Evolutionary conservation across 1,140 invertebrate genomes (phyloP), one percentile per base, ranked within the genome.

Genomic region (Wasmannia auropunctata): DNA sequence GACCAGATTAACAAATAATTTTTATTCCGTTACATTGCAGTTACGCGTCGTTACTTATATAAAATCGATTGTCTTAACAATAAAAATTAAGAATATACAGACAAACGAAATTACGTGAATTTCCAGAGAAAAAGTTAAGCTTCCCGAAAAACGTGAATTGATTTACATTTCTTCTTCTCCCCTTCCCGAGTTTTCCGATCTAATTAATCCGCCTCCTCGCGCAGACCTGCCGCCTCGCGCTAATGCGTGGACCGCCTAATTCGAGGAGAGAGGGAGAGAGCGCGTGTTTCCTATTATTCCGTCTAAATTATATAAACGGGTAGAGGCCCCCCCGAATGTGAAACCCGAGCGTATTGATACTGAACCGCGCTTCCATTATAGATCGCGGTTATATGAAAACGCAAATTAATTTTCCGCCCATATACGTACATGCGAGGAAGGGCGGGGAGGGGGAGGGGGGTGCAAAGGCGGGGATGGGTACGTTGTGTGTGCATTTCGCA

Each of bases 331-430:
- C 22, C 19, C 60, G 76, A 65, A 65, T 46, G 63, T 37, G 60
- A 67, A 79, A 79, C n/a, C 43, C 60, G 60, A 67, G 40, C 60
- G 76, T 79, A 81, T 58, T 37, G 43, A 60, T 74, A 60, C 25
- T 14, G 34, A 16, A 56, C 63, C 77, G 63, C 79, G 79, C 65
- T 81, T 81, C 51, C 79, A 72, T 81, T 81, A 81, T 58, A 56
- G 79, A 81, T 81, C 77, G 77, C 49, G 77, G 54, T 74, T 81
- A 58, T 72, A 54, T 60, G 67, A 83, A 74, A 58, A 54, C 51
- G 67, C 67, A 83, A 83, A 83, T 83, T 83, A 74, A 83, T 83
- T 83, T 74, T 49, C 51, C 77, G 49, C 62, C 60, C 62, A 49
- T 25, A 4, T 28, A 58, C 25, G 11, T 67, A 22, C 28, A 31